phyloP scores from a whole-genome alignment of 1,140 invertebrate species.

The Pachyrhynchus sulphureomaculatus region DNA sequence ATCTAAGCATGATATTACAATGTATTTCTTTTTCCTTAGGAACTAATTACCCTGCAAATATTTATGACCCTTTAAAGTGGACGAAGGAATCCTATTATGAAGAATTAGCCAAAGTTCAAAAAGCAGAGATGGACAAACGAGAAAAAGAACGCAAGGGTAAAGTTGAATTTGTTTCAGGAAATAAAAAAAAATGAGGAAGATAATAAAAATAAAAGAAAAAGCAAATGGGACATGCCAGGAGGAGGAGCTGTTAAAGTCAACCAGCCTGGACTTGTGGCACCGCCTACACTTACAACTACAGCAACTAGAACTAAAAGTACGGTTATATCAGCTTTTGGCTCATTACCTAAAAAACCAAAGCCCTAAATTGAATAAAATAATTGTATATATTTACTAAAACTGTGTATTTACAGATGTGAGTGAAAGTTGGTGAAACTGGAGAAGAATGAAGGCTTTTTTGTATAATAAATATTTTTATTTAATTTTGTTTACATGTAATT shows the following conservation, averaged over 20 bases:
- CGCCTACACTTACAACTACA: slow-evolving; percentile 70
- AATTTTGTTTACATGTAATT: too few species aligned
- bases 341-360: slow-evolving; percentile 77
- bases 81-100: slow-evolving; percentile 92
- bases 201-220: slow-evolving; percentile 83
- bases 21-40: slow-evolving; percentile 32
- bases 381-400: neutral
- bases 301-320: slow-evolving; percentile 83
- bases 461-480: neutral
- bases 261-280: slow-evolving; percentile 61
- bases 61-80: slow-evolving; percentile 91
- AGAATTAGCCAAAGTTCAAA: slow-evolving; percentile 85
- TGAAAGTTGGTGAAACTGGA: neutral
- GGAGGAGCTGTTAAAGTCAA: slow-evolving; percentile 55
- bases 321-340: slow-evolving; percentile 85
- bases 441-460: neutral
- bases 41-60: slow-evolving; percentile 89
- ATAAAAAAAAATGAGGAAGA: slow-evolving; percentile 71
- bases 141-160: slow-evolving; percentile 91
- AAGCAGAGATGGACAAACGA: slow-evolving; percentile 87
- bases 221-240: slow-evolving; percentile 88
- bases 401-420: neutral
- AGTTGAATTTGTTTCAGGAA: slow-evolving; percentile 85
- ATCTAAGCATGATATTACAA: neutral
- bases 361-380: slow-evolving; percentile 50